Percentiles rank a stretch among this genome's conserved stretches.
Evolutionary conservation across 1,140 invertebrate genomes (phyloP).

Genomic region (Cheumatopsyche charites): DNA sequence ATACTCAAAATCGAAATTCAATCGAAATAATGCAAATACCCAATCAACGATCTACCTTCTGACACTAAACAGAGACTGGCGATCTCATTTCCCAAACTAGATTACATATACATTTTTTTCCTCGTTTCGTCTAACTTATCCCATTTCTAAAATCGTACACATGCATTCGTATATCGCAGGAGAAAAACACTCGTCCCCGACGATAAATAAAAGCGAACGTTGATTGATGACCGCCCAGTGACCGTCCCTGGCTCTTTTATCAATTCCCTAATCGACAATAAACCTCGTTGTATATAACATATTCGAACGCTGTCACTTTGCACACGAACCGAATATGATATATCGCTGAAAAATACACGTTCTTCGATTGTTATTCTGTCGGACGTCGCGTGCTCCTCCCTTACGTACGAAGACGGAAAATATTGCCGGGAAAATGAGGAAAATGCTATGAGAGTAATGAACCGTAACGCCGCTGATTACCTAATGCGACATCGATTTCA

Average conservation of each 20-base stretch:
- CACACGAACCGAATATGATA: slow-evolving; percentile 41
- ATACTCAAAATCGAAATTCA: too few species aligned
- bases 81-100: slow-evolving; percentile 23
- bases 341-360: slow-evolving; percentile 43
- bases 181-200: neutral
- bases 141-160: neutral
- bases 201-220: slow-evolving; percentile 44
- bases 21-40: too few species aligned
- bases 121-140: neutral
- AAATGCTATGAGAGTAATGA: neutral
- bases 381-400: neutral
- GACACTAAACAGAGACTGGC: neutral
- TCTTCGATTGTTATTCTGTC: slow-evolving; percentile 10
- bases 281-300: slow-evolving; percentile 42
- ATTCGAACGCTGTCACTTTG: slow-evolving; percentile 46
- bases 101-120: slow-evolving; percentile 24
- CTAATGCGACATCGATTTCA: too few species aligned
- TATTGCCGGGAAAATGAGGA: too few species aligned
- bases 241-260: slow-evolving; percentile 44
- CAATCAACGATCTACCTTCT: too few species aligned
- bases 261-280: slow-evolving; percentile 50
- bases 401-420: neutral
- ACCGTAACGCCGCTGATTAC: neutral
- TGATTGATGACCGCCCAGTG: slow-evolving; percentile 47
- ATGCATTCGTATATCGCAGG: neutral